A percentile compares a stretch with the other conserved stretches of the same genome.
phyloP scores from a whole-genome alignment of 2,888 invertebrate species.

The Platycheirus rosarum region DNA sequence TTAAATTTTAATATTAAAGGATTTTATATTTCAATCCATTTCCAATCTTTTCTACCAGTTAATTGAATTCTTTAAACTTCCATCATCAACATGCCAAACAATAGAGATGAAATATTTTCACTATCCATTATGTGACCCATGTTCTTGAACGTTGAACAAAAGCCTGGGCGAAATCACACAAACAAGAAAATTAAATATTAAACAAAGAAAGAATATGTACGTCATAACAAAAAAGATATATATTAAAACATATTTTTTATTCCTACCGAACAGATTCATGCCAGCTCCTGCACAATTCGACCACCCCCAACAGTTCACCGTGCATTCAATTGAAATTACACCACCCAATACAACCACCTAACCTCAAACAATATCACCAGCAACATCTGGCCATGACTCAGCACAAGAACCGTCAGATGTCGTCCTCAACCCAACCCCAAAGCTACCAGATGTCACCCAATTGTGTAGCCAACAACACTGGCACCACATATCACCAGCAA shows the following conservation, averaged over 20 bases:
- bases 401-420: constrained; percentile 76
- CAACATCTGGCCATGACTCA: constrained; percentile 71
- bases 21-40: no score
- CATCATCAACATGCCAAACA: background rate
- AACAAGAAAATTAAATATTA: constrained; percentile 29
- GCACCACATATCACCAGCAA: constrained; percentile 74
- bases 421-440: constrained; percentile 79
- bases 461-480: constrained; percentile 63
- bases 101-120: constrained; percentile 23
- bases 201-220: constrained; percentile 19
- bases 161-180: constrained; percentile 13
- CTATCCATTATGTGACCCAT: constrained; percentile 15
- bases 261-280: constrained; percentile 79
- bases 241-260: constrained; percentile 58
- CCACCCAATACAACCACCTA: constrained; percentile 66
- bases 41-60: no score
- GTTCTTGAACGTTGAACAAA: constrained; percentile 41
- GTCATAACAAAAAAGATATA: constrained; percentile 32
- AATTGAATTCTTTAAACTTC: constrained; percentile 30
- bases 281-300: constrained; percentile 80
- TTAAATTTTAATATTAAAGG: no score
- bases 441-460: constrained; percentile 75
- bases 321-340: constrained; percentile 77
- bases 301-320: constrained; percentile 77
- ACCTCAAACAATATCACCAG: constrained; percentile 67